Evolutionary conservation across 2,113 vertebrate genomes (phyloP).

Genomic region (Myrmophylax atrothorax): DNA sequence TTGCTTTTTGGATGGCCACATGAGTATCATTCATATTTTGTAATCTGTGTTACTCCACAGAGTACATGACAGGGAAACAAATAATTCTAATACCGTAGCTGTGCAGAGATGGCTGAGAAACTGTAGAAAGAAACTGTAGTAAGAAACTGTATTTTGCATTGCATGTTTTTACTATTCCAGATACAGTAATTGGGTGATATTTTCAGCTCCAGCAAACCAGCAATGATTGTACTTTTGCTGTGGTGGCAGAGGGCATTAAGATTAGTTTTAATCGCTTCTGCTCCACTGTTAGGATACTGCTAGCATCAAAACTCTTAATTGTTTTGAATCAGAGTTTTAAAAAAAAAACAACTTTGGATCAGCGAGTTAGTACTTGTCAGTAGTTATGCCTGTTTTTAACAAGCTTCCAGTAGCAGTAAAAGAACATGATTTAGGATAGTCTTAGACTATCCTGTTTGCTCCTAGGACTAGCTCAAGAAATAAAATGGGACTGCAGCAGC

Average conservation of each 20-base stretch:
- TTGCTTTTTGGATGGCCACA: background rate
- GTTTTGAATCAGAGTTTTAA: background rate
- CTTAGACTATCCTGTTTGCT: background rate
- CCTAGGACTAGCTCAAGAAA: background rate
- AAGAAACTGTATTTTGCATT: background rate
- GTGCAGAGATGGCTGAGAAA: too few species aligned
- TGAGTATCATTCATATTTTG: background rate
- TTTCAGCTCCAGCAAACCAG: background rate
- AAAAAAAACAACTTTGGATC: background rate
- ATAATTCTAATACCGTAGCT: background rate
- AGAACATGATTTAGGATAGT: background rate
- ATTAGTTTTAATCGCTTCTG: background rate
- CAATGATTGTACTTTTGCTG: background rate
- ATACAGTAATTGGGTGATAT: background rate
- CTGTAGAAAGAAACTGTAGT: too few species aligned
- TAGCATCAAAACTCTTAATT: background rate
- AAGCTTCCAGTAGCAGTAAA: background rate
- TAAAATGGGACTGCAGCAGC: background rate
- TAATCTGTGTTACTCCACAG: background rate
- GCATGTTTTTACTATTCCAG: background rate
- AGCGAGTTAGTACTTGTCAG: background rate
- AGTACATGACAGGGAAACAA: background rate
- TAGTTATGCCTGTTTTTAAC: background rate
- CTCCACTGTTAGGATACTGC: background rate
- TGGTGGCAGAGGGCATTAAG: background rate